Conservation (phyloP, 2,113 vertebrate genomes). For the Hypomesus transpacificus region DNA sequence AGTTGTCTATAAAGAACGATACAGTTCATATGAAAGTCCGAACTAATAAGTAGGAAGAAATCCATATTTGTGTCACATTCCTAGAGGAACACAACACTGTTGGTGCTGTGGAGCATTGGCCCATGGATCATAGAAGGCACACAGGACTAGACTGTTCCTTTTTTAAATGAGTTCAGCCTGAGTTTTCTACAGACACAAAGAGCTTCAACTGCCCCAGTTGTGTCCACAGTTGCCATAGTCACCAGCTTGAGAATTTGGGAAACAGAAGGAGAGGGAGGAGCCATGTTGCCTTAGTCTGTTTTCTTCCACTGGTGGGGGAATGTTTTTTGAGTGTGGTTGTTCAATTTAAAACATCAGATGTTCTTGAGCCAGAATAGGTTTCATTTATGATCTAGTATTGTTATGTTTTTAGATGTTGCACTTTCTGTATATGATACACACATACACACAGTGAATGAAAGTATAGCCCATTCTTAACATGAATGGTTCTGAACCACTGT, state of each 20-base stretch:
- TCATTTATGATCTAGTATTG: too few species aligned
- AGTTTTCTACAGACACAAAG: slow-evolving; percentile 50
- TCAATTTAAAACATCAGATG: too few species aligned
- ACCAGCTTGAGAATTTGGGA: slow-evolving; percentile 48
- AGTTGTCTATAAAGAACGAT: too few species aligned
- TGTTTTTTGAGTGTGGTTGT: too few species aligned
- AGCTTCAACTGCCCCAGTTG: slow-evolving; percentile 55
- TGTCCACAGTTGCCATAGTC: slow-evolving; percentile 51
- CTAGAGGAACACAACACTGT: too few species aligned
- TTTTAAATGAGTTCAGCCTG: slow-evolving; percentile 52
- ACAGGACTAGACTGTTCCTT: slow-evolving; percentile 32
- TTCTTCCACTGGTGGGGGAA: slow-evolving; percentile 20
- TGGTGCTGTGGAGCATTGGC: not conserved
- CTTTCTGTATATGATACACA: not conserved
- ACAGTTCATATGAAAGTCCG: too few species aligned
- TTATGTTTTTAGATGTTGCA: not conserved
- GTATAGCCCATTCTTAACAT: too few species aligned
- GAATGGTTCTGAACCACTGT: too few species aligned
- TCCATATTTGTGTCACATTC: too few species aligned
- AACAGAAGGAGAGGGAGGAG: slow-evolving; percentile 44
- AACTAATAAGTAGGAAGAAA: too few species aligned
- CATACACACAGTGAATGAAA: too few species aligned
- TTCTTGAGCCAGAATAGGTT: too few species aligned
- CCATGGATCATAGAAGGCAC: not conserved
- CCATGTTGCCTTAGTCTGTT: slow-evolving; percentile 42